These are phyloP conservation scores for Penaeus chinensis DNA, from an alignment of 1,140 invertebrate genomes.

Conservation along the genomic window DNA sequence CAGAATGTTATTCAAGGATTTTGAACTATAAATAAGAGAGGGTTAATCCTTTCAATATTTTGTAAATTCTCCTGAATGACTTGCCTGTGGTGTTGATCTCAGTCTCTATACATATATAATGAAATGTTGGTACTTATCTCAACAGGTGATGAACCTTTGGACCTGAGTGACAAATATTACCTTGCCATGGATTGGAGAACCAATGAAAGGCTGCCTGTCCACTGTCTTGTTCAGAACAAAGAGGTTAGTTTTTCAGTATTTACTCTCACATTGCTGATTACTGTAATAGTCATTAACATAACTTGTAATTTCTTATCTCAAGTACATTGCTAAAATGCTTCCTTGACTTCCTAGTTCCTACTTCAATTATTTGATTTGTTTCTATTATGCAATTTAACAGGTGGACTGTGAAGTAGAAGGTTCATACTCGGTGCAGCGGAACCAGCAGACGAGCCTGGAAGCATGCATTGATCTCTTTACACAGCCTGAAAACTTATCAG, in stretches of 20 bases:
- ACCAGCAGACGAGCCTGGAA: slow-evolving; percentile 67
- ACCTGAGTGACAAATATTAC: slow-evolving; percentile 66
- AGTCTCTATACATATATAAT: no score
- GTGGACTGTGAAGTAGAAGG: slow-evolving; percentile 60
- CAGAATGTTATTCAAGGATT: no score
- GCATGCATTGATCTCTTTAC: slow-evolving; percentile 72
- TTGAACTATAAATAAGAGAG: no score
- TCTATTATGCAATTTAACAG: neutral
- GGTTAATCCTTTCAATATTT: no score
- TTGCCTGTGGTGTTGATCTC: no score
- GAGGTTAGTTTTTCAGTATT: slow-evolving; percentile 7
- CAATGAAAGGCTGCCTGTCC: slow-evolving; percentile 66
- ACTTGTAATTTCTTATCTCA: no score
- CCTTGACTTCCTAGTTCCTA: neutral
- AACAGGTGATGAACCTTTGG: slow-evolving; percentile 68
- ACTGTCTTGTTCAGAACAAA: slow-evolving; percentile 64
- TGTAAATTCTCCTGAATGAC: neutral
- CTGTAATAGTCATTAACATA: no score
- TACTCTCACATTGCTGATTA: neutral
- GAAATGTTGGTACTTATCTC: neutral
- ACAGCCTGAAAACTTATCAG: slow-evolving; percentile 72
- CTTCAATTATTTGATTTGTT: neutral
- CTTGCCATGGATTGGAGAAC: slow-evolving; percentile 71
- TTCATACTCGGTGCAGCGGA: slow-evolving; percentile 40
- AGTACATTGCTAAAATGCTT: no score